Evolutionary conservation across 2,888 invertebrate genomes (phyloP).

Genomic region (Nomada lathburiana): DNA sequence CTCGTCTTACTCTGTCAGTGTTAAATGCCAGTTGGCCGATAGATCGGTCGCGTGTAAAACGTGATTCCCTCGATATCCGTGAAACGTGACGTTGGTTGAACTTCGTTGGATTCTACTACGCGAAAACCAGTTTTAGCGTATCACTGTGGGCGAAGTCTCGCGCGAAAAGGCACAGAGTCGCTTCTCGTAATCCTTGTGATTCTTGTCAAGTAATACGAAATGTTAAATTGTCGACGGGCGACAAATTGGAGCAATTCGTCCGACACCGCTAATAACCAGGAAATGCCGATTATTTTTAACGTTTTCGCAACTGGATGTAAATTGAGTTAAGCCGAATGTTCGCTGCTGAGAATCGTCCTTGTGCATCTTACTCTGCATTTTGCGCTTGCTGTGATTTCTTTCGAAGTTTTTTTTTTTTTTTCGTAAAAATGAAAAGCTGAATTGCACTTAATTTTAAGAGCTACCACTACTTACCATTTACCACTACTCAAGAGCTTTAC

Average conservation of each 20-base stretch:
- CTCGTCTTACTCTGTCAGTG: conserved; percentile 37
- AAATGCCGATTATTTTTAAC: conserved; percentile 3
- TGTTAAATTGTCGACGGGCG: neutral
- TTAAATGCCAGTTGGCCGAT: conserved; percentile 27
- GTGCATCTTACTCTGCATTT: neutral
- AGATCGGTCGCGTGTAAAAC: conserved; percentile 30
- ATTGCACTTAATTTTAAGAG: neutral
- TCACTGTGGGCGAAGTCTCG: neutral
- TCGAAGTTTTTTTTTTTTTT: too few species aligned
- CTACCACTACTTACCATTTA: neutral
- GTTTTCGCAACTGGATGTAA: conserved; percentile 9
- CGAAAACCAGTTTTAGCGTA: neutral
- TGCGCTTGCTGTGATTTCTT: neutral
- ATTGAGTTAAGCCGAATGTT: conserved; percentile 5
- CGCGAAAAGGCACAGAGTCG: neutral
- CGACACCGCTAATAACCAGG: neutral
- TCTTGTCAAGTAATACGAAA: neutral
- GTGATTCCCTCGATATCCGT: conserved; percentile 23
- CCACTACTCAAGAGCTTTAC: conserved; percentile 21
- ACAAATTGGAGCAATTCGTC: neutral
- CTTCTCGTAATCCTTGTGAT: neutral
- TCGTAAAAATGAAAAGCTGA: neutral
- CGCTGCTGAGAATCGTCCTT: conserved; percentile 2
- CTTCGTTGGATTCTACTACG: neutral
- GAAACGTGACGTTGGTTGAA: conserved; percentile 15